Percentiles rank a stretch among this genome's conserved stretches.
Evolutionary conservation across 2,797 vertebrate genomes (phyloP).

Genomic region (Prunella strophiata): DNA sequence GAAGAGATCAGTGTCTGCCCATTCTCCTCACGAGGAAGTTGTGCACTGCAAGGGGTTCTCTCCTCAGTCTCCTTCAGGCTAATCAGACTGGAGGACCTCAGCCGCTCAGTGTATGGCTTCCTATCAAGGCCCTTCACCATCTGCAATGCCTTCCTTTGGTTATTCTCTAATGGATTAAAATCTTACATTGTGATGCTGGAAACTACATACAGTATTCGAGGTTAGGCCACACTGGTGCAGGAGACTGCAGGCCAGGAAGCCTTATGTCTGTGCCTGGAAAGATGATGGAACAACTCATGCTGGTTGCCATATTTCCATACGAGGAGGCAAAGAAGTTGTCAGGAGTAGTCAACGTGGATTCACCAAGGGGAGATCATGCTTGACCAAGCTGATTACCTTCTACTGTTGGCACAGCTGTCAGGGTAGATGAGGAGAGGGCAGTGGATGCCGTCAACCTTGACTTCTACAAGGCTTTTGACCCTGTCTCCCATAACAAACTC

Average conservation of each 20-base stretch:
- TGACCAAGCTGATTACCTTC: not conserved
- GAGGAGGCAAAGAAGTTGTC: not conserved
- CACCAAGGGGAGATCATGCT: not conserved
- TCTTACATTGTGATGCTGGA: rapidly evolving
- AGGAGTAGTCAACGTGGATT: not conserved
- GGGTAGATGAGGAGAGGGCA: not conserved
- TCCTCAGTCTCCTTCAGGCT: not conserved
- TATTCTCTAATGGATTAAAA: not conserved
- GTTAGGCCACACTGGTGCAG: not conserved
- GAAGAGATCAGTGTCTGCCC: not conserved
- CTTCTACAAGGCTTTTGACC: not conserved
- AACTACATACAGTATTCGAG: not conserved
- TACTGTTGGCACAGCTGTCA: not conserved
- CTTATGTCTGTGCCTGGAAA: not conserved
- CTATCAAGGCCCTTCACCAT: not conserved
- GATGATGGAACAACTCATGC: not conserved
- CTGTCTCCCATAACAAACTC: not conserved
- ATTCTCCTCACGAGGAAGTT: rapidly evolving
- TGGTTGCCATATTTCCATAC: not conserved
- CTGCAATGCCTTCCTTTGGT: not conserved
- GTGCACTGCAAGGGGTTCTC: too few species aligned
- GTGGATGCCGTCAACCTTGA: not conserved
- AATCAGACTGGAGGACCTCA: rapidly evolving
- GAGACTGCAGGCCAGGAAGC: not conserved
- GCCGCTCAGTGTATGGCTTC: not conserved